These are phyloP conservation scores for Hycleus cichorii DNA, from an alignment of 1,140 invertebrate species.

Conservation along the genomic window DNA sequence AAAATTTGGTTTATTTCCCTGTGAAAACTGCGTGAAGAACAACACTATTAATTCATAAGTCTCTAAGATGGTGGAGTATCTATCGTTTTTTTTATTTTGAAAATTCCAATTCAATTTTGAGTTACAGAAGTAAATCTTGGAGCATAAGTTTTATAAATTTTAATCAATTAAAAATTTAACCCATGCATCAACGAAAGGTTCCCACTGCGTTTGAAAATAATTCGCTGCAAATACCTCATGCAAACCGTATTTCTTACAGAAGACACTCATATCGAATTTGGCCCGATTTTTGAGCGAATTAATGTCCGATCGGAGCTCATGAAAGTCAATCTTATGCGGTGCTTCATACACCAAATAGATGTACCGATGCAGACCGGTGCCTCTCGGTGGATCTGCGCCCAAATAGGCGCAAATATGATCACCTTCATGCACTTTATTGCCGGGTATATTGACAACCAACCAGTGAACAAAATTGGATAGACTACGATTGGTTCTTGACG, in stretches of 20 bases:
- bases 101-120: no score
- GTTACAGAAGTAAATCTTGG: no score
- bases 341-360: constrained; percentile 82
- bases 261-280: background rate
- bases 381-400: constrained; percentile 73
- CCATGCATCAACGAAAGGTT: background rate
- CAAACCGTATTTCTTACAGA: background rate
- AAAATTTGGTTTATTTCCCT: no score
- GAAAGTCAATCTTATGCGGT: constrained; percentile 56
- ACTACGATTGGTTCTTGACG: constrained; percentile 64
- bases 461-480: constrained; percentile 85
- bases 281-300: background rate
- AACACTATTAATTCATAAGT: no score
- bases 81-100: no score
- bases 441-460: constrained; percentile 84
- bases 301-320: constrained; percentile 51
- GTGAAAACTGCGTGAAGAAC: no score
- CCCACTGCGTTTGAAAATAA: constrained; percentile 10
- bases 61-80: no score
- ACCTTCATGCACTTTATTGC: constrained; percentile 59
- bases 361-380: constrained; percentile 79
- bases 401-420: constrained; percentile 63
- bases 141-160: background rate
- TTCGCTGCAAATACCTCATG: background rate
- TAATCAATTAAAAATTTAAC: no score